A percentile compares a stretch with the other conserved stretches of the same genome.
phyloP scores from a whole-genome alignment of 2,888 invertebrate genomes.

The Chrysina gloriosa region DNA sequence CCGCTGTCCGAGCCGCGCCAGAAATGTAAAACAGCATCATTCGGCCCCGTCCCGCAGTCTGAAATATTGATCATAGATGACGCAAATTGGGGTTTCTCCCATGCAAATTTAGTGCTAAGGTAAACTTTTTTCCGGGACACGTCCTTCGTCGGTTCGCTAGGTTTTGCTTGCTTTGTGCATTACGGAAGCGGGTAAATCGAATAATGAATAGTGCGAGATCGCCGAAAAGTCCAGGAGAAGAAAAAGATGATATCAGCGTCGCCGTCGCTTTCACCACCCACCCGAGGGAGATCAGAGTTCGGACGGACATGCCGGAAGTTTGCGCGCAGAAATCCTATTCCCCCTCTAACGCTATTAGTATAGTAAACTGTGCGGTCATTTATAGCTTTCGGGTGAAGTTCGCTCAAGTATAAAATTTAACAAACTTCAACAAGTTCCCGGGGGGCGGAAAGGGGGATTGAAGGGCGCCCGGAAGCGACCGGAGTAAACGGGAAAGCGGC shows the following conservation, averaged over 20 bases:
- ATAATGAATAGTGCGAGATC: neutral
- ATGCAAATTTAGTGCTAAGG: conserved; percentile 32
- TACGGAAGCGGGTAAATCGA: neutral
- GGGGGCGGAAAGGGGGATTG: neutral
- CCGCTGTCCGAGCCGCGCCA: neutral
- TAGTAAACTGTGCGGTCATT: conserved; percentile 44
- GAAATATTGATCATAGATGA: conserved; percentile 26
- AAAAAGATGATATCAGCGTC: conserved; percentile 10
- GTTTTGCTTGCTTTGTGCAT: neutral
- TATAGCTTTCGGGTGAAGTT: conserved; percentile 43
- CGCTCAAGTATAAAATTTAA: conserved; percentile 42
- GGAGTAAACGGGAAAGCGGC: conserved; percentile 6
- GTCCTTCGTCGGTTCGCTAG: neutral
- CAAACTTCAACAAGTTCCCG: conserved; percentile 42
- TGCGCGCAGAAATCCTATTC: conserved; percentile 42
- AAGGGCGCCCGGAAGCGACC: neutral
- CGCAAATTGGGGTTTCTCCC: conserved; percentile 17
- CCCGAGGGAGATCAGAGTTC: conserved; percentile 13
- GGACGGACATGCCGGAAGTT: conserved; percentile 36
- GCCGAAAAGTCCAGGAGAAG: neutral
- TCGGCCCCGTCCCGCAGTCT: conserved; percentile 8
- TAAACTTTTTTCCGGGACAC: neutral
- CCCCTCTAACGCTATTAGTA: conserved; percentile 45
- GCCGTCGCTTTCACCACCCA: neutral
- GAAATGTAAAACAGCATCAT: conserved; percentile 27